Conservation (phyloP, 2,113 vertebrate species). For the Todiramphus chloris region DNA sequence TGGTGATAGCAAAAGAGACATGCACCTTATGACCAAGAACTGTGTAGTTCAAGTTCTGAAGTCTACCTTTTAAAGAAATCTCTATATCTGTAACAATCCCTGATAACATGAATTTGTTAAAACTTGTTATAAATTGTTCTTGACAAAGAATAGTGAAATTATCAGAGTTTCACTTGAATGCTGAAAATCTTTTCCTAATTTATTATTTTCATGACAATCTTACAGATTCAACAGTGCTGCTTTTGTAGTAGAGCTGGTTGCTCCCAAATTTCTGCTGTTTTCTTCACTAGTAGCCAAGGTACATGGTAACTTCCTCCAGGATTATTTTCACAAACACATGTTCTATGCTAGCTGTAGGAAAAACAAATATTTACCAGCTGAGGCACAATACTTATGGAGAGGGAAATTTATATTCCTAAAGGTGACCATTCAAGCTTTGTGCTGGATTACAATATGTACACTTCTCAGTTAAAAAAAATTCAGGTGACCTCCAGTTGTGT, state of each 20-base stretch:
- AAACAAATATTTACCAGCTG: neutral
- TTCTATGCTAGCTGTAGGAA: neutral
- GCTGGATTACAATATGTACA: neutral
- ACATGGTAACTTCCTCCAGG: neutral
- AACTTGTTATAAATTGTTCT: neutral
- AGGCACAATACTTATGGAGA: neutral
- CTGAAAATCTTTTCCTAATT: neutral
- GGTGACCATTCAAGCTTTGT: neutral
- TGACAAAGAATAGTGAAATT: neutral
- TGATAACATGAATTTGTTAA: neutral
- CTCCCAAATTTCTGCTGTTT: neutral
- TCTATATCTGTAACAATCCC: neutral
- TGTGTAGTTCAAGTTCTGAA: neutral
- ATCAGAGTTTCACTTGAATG: neutral
- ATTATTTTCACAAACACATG: neutral
- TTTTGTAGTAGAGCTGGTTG: neutral
- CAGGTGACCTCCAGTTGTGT: neutral
- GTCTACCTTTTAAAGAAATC: neutral
- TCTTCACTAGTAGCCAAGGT: neutral
- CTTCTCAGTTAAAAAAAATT: neutral
- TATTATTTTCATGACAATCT: neutral
- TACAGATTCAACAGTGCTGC: neutral
- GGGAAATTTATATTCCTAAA: neutral
- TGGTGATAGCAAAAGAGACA: neutral
- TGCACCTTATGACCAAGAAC: neutral